Base-by-base conservation (phyloP, 2,888 invertebrate species). In the Diachrysia chrysitis region DNA sequence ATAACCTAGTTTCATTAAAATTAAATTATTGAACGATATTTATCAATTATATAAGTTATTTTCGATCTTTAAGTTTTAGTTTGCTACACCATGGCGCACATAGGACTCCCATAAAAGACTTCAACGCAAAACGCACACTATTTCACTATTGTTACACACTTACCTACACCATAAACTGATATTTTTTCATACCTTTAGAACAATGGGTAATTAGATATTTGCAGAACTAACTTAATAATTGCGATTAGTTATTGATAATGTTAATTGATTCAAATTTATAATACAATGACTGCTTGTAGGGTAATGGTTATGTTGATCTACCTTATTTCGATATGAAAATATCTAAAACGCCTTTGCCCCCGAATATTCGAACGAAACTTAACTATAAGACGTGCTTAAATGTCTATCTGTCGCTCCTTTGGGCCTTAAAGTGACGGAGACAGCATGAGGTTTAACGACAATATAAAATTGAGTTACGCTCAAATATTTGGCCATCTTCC, bases 41-140 rank as follows among this genome's bases (percentile, higher is more conserved):
- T 17, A 12, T 21, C 6, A 21, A 9, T 9, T 51, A 51, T 7
- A 12, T 21, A 3, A 12, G 10, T 12, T 51, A 21, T 51, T 12
- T 21, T 0, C 14, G 12, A 21, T 51, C 48, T 51, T 19, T 19
- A n/a, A n/a, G n/a, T n/a, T 12, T 56, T 42, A 32, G 16, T 3
- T 46, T 73, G 68, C 60, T 37, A 58, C 66, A 69, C 76, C 35
- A 71, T 61, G 55, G 46, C 61, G 78, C 80, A 76, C 76, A 78
- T 81, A 78, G 78, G 29, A 72, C 70, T 71, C 87, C 80, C 85
- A 72, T 78, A 86, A 87, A 88, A 88, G 87, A 88, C 85, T 85
- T 88, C 86, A 88, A 88, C 88, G 88, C 87, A 83, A 71, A 70
- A 67, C 80, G 73, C 68, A 63, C 58, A 35, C 63, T 71, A 63